Evolutionary conservation across 2,113 vertebrate species (phyloP).

Genomic region (Rhinichthys klamathensis): DNA sequence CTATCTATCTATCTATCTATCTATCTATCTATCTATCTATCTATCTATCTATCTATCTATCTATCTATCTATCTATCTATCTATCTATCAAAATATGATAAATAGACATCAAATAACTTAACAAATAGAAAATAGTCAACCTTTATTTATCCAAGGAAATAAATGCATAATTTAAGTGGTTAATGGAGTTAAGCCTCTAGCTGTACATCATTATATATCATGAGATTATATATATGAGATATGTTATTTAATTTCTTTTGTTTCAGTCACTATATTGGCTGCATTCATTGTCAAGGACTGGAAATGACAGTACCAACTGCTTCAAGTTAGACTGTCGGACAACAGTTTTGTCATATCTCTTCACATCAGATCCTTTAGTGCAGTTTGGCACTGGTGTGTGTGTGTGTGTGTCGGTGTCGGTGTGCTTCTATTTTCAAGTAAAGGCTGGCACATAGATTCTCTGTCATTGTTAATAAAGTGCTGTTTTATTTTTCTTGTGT

Average conservation of each 20-base stretch:
- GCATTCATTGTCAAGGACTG: background rate
- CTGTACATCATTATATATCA: background rate
- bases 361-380: conserved; percentile 1
- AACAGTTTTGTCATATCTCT: background rate
- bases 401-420: background rate
- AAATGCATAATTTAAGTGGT: background rate
- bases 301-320: background rate
- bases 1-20: conserved; percentile 56
- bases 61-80: conserved; percentile 51
- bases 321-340: background rate
- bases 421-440: background rate
- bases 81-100: background rate
- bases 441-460: conserved; percentile 31
- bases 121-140: background rate
- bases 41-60: background rate
- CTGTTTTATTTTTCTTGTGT: conserved; percentile 23
- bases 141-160: background rate
- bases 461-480: conserved; percentile 44
- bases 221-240: background rate
- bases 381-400: conserved; percentile 2
- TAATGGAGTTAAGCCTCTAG: background rate
- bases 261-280: background rate
- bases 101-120: background rate
- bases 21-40: conserved; percentile 49
- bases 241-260: conserved; percentile 1